These are phyloP conservation scores for Ploceus nigricollis DNA, from an alignment of 2,113 vertebrate species.

Conservation along the genomic window DNA sequence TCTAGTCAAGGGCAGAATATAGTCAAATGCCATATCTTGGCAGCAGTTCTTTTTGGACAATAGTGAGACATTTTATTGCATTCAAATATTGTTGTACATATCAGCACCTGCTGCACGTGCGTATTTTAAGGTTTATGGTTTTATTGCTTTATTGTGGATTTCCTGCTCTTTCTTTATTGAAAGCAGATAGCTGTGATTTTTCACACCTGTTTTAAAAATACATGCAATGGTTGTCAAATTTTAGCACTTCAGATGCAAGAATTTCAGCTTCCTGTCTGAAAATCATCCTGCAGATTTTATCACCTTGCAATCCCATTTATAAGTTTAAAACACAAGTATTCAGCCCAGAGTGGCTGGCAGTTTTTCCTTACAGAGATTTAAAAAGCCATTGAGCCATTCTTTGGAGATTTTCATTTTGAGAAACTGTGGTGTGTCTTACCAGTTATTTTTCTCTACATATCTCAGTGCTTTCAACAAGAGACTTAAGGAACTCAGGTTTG, in stretches of 20 bases:
- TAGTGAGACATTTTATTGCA: background rate
- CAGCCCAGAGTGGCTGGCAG: background rate
- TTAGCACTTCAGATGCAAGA: conserved; percentile 2
- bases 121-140: background rate
- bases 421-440: background rate
- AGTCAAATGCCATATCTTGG: background rate
- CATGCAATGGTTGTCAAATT: background rate
- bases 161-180: conserved; percentile 46
- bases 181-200: conserved; percentile 53
- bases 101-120: background rate
- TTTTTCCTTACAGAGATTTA: background rate
- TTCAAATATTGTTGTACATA: background rate
- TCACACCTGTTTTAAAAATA: conserved; percentile 39
- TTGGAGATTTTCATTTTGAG: background rate
- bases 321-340: background rate
- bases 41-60: background rate
- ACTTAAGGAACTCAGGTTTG: background rate
- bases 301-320: background rate
- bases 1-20: background rate
- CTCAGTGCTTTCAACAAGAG: background rate
- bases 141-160: conserved; percentile 49
- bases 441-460: background rate
- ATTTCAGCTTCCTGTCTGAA: conserved; percentile 26
- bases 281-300: conserved; percentile 12
- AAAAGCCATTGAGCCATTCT: background rate